A percentile compares a stretch with the other conserved stretches of the same genome.
Evolutionary conservation across 1,140 invertebrate species (phyloP).

Genomic region (Sitobion miscanthi): DNA sequence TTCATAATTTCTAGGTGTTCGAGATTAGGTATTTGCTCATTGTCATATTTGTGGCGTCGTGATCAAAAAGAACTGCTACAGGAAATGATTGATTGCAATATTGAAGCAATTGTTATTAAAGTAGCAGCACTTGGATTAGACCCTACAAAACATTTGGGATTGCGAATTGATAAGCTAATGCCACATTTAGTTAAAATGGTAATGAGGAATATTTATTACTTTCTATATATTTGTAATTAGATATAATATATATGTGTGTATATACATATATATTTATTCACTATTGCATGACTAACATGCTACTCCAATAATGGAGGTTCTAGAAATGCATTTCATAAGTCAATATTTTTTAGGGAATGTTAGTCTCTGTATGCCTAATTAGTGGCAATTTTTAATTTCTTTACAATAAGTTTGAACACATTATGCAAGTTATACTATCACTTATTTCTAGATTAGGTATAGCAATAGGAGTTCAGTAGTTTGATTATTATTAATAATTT

Average conservation of each 20-base stretch:
- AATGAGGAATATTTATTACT: slow-evolving; percentile 60
- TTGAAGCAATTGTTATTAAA: slow-evolving; percentile 96
- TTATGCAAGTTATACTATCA: slow-evolving; percentile 12
- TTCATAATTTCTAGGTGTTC: slow-evolving; percentile 73
- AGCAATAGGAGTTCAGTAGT: slow-evolving; percentile 25
- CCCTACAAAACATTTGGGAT: slow-evolving; percentile 84
- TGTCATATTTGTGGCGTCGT: slow-evolving; percentile 93
- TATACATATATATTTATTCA: neutral
- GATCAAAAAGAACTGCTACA: slow-evolving; percentile 93
- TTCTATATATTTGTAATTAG: slow-evolving; percentile 29
- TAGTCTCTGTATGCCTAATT: slow-evolving; percentile 36
- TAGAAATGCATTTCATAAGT: slow-evolving; percentile 47
- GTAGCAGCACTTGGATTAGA: slow-evolving; percentile 91
- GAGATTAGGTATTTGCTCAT: slow-evolving; percentile 83
- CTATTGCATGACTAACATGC: slow-evolving; percentile 43
- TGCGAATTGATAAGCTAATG: slow-evolving; percentile 83
- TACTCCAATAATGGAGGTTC: slow-evolving; percentile 34
- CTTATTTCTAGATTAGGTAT: slow-evolving; percentile 45
- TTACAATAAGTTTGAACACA: slow-evolving; percentile 28
- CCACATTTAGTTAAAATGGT: slow-evolving; percentile 85
- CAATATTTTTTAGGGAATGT: slow-evolving; percentile 32
- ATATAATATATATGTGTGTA: neutral
- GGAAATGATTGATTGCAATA: slow-evolving; percentile 93
- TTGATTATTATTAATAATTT: slow-evolving; percentile 27
- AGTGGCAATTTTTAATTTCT: slow-evolving; percentile 25